Conservation (phyloP, 2,113 vertebrate species). For the Engystomops pustulosus region DNA sequence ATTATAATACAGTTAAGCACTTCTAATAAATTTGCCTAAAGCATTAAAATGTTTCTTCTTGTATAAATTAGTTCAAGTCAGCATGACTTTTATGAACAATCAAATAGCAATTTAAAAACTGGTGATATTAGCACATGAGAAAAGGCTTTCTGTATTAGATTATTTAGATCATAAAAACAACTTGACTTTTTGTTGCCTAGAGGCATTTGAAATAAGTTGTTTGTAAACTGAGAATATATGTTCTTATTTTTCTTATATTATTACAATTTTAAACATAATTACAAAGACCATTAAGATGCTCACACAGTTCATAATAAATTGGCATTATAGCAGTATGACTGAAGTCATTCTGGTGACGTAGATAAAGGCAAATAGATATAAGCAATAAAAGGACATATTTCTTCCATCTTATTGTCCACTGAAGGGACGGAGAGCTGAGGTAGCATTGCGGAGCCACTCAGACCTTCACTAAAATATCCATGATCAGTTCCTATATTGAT, state of each 20-base stretch:
- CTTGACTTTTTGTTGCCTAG: conserved; percentile 44
- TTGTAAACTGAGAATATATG: conserved; percentile 38
- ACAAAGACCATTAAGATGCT: neutral
- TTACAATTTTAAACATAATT: neutral
- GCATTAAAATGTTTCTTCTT: conserved; percentile 49
- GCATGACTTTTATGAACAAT: conserved; percentile 59
- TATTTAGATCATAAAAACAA: conserved; percentile 56
- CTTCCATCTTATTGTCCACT: no score
- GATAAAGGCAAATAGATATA: no score
- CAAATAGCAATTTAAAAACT: conserved; percentile 58
- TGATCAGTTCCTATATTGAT: no score
- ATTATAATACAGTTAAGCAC: conserved; percentile 31
- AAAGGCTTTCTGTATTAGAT: conserved; percentile 49
- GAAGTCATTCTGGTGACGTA: no score
- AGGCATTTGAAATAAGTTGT: conserved; percentile 44
- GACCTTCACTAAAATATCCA: no score
- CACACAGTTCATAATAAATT: neutral
- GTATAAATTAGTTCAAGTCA: conserved; percentile 56
- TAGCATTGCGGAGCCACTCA: no score
- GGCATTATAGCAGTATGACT: neutral
- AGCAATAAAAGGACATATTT: no score
- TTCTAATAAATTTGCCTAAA: conserved; percentile 50
- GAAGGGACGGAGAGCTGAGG: no score
- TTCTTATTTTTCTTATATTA: conserved; percentile 33
- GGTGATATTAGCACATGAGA: conserved; percentile 53